phyloP scores from a whole-genome alignment of 2,113 vertebrate genomes.

The Callipepla californica region DNA sequence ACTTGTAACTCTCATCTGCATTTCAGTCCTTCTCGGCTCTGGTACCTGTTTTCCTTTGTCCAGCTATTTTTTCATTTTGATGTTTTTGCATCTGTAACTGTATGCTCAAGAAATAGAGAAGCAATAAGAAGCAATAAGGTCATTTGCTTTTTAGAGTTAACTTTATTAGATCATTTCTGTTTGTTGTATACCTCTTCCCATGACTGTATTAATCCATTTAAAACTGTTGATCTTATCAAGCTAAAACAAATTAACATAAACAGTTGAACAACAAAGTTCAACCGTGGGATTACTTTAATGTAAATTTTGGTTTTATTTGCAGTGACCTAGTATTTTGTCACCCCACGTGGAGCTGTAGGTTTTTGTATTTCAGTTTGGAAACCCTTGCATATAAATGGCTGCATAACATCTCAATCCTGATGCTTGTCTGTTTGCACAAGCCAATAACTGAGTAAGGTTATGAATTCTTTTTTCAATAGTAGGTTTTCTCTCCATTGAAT shows the following conservation, averaged over 20 bases:
- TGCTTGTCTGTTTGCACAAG: not conserved
- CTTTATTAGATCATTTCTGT: not conserved
- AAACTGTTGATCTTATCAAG: constrained; percentile 24
- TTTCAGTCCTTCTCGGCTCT: not conserved
- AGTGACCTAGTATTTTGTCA: not conserved
- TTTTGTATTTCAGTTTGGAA: not conserved
- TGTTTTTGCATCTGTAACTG: not conserved
- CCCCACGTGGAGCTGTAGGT: not conserved
- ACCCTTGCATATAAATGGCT: not conserved
- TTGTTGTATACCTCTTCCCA: not conserved
- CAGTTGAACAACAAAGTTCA: not conserved
- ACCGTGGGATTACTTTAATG: not conserved
- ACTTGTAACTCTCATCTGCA: not conserved
- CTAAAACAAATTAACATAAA: constrained; percentile 10
- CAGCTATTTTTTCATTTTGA: constrained; percentile 3
- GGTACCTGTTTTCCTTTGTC: constrained; percentile 14
- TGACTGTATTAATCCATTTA: not conserved
- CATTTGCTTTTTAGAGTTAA: not conserved
- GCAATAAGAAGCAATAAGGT: not conserved
- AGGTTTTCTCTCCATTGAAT: not conserved
- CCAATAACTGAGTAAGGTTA: not conserved
- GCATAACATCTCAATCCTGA: not conserved
- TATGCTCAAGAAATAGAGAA: not conserved
- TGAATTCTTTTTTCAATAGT: not conserved
- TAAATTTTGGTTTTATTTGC: not conserved